Conservation (phyloP, 2,113 vertebrate species). For the Agelaius phoeniceus region DNA sequence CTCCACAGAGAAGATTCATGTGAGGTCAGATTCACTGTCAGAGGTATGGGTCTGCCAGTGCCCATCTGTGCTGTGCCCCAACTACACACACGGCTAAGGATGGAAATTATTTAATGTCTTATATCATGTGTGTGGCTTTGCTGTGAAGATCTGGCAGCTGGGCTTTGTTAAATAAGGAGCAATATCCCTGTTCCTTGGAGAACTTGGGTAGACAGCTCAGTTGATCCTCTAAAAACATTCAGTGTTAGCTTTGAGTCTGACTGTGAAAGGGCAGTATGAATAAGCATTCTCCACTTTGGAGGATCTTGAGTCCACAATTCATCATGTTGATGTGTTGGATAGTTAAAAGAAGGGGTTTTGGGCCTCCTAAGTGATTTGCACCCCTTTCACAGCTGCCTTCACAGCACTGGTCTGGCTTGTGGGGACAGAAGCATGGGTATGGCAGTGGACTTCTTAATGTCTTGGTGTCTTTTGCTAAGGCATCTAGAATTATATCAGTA, state of each 20-base stretch:
- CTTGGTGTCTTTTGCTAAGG: background rate
- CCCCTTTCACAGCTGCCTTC: background rate
- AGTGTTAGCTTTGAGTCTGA: background rate
- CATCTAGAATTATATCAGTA: background rate
- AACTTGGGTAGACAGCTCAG: background rate
- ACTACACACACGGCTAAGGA: fast-evolving
- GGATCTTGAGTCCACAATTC: background rate
- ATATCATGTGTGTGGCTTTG: background rate
- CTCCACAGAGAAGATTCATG: background rate
- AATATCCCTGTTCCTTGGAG: background rate
- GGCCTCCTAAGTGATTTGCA: background rate
- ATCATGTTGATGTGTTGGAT: background rate
- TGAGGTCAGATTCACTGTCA: background rate
- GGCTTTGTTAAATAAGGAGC: background rate
- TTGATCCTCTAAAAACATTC: background rate
- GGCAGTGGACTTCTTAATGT: background rate
- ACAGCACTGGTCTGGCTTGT: background rate
- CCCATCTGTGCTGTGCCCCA: background rate
- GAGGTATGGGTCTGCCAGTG: background rate
- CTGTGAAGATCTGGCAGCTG: background rate
- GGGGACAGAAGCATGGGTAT: background rate
- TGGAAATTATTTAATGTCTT: background rate
- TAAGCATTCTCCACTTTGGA: background rate
- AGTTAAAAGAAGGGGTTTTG: background rate
- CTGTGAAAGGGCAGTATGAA: background rate